Evolutionary conservation across 2,113 vertebrate species (phyloP).

Genomic region (Neolamprologus caudopunctatus): DNA sequence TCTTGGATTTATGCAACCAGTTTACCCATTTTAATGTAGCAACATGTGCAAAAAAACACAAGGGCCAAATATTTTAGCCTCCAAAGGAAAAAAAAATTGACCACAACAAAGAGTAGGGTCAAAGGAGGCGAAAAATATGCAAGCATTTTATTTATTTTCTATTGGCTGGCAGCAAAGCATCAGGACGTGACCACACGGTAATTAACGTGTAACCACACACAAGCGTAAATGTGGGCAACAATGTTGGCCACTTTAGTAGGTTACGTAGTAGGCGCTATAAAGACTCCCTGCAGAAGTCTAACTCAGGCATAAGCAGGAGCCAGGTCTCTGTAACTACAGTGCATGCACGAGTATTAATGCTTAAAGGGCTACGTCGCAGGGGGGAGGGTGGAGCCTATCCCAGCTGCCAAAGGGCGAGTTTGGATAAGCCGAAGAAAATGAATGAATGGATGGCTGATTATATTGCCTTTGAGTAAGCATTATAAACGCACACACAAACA

Average conservation of each 20-base stretch:
- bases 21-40: background rate
- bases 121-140: background rate
- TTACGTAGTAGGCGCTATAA: background rate
- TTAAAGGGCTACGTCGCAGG: background rate
- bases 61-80: rapidly evolving
- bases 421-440: background rate
- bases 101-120: background rate
- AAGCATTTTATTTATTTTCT: rapidly evolving
- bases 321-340: background rate
- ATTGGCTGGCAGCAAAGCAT: background rate
- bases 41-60: rapidly evolving
- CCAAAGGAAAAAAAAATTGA: rapidly evolving
- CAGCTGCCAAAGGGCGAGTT: background rate
- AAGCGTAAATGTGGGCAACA: background rate
- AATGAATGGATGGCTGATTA: background rate
- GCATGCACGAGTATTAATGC: background rate
- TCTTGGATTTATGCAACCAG: background rate
- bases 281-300: background rate
- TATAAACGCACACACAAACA: background rate
- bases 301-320: background rate
- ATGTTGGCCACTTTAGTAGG: background rate
- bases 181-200: background rate
- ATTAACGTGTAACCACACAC: background rate
- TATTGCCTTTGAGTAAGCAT: background rate
- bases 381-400: background rate